Conservation (phyloP, 2,113 vertebrate genomes). For the Diphyllodes magnificus region DNA sequence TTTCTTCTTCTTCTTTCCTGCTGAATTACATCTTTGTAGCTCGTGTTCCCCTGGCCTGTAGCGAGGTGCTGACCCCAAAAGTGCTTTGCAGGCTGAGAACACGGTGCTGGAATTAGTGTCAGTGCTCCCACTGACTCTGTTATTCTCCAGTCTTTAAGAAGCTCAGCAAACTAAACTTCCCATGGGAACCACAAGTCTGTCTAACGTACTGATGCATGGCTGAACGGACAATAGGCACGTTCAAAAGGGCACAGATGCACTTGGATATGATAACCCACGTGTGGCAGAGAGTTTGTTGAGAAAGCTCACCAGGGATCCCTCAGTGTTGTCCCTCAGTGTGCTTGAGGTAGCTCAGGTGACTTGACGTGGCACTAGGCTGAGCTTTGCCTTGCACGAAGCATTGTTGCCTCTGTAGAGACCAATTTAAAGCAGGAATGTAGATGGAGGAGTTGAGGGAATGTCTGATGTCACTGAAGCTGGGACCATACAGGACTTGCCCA, state of each 20-base stretch:
- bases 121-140: neutral
- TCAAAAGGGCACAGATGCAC: neutral
- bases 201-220: accelerated
- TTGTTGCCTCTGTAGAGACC: neutral
- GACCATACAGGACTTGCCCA: neutral
- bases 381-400: neutral
- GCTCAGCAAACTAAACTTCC: neutral
- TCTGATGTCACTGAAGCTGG: neutral
- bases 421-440: neutral
- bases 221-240: neutral
- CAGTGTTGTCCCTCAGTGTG: accelerated
- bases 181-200: accelerated
- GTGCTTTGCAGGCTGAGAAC: neutral
- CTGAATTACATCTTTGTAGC: neutral
- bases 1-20: neutral
- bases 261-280: neutral
- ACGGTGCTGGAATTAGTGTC: neutral
- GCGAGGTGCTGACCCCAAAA: neutral
- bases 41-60: neutral
- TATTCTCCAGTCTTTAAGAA: neutral
- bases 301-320: neutral
- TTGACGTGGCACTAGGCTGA: accelerated
- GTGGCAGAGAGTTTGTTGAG: neutral
- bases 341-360: neutral
- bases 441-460: neutral